Conservation (phyloP, 2,888 invertebrate species). For the Tenthredo amoena region DNA sequence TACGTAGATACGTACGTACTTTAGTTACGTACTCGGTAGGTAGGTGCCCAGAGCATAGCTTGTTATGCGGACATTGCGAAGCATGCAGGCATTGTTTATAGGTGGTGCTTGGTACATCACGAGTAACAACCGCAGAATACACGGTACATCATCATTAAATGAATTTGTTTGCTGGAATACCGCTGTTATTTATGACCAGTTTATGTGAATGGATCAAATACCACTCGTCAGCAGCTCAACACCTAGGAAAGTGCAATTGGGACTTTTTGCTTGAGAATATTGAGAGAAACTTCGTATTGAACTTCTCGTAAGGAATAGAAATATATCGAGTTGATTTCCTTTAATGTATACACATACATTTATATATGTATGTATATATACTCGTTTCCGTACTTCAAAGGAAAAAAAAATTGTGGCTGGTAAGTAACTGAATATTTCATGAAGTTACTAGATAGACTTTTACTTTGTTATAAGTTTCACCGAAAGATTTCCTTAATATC, state of each 20-base stretch:
- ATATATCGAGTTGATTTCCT: conserved; percentile 25
- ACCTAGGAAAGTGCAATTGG: neutral
- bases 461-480: conserved; percentile 35
- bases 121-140: neutral
- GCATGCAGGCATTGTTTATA: neutral
- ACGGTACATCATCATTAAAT: neutral
- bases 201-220: neutral
- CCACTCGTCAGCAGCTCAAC: neutral
- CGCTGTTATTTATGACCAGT: neutral
- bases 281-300: neutral
- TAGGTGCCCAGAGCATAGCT: neutral
- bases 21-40: neutral
- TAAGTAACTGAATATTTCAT: conserved; percentile 47
- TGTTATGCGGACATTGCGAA: neutral
- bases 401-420: neutral
- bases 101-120: neutral
- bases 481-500: conserved; percentile 32
- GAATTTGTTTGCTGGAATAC: neutral
- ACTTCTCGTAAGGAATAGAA: neutral
- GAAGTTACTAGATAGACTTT: conserved; percentile 28
- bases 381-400: neutral
- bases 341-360: neutral
- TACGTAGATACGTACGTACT: neutral
- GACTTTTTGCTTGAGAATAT: neutral
- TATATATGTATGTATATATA: neutral